Base-by-base conservation (phyloP, 2,888 invertebrate species). In the Papilio demoleus region DNA sequence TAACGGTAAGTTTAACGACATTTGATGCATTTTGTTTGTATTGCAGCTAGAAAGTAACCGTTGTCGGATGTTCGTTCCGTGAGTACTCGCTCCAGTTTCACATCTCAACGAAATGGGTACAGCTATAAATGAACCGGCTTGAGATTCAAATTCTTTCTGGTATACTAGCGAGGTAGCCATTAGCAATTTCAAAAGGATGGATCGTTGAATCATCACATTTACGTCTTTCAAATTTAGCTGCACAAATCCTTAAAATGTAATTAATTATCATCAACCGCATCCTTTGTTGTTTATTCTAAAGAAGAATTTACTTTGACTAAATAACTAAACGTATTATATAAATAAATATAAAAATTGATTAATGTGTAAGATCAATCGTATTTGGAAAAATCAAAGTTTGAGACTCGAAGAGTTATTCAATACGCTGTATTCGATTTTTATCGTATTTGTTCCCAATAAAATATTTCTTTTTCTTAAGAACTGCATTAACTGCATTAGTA, bases 21-120 rank as follows among this genome's bases (percentile, higher is more conserved):
- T 88, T 85, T 84, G 81, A 84, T 80, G 75, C 80, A 83, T 84
- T 81, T 90, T 92, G 90, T 90, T 90, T 91, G 89, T 87, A 74
- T 81, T 75, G 82, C 81, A 82, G 85, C 81, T 85, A 86, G 88
- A 90, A 90, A 90, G 91, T 90, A 82, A 87, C 90, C 90, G 92
- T 91, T 90, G 86, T 87, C 81, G 82, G 79, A 81, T 81, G 79
- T 79, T 82, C 77, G 75, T 76, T 79, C 78, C 76, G 79, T 83
- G 82, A 81, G 84, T 85, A 82, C 84, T 82, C 80, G 88, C 82
- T 90, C 89, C 76, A 88, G 84, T 89, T 92, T 90, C 86, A 81
- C 82, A 81, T 87, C 84, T 88, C 79, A 72, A 73, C 77, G 78
- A 82, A 84, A 81, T 81, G 79, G 82, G 80, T 78, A 83, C 81